A percentile compares a stretch with the other conserved stretches of the same genome.
Conservation (phyloP, 2,113 vertebrate species). For the Pterocles orientalis region DNA sequence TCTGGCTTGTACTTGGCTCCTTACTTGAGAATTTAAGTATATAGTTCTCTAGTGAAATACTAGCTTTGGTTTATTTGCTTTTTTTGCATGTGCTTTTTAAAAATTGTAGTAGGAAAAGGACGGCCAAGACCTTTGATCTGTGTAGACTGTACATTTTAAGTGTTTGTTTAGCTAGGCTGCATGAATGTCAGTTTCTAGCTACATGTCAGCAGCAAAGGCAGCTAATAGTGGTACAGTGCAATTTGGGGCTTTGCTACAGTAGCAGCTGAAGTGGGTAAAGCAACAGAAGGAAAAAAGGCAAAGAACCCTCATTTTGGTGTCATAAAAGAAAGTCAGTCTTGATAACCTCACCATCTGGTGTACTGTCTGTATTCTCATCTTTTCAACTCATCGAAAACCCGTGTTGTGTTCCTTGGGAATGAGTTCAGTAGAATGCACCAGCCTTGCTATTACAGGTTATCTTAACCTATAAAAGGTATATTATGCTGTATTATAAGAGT, state of each 20-base stretch:
- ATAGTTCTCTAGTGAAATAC: not conserved
- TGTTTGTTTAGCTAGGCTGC: not conserved
- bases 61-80: not conserved
- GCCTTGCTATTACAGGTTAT: not conserved
- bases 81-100: not conserved
- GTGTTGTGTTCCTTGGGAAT: not conserved
- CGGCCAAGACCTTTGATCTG: not conserved
- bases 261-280: not conserved
- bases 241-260: not conserved
- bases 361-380: not conserved
- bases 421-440: not conserved
- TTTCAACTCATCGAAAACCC: not conserved
- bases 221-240: not conserved
- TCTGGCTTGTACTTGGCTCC: not conserved
- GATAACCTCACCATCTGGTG: not conserved
- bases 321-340: not conserved
- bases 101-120: not conserved
- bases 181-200: not conserved
- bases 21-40: not conserved
- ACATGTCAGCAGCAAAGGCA: not conserved
- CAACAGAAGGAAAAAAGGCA: not conserved
- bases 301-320: fast-evolving
- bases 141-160: not conserved
- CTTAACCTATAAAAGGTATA: not conserved
- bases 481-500: fast-evolving